Base-by-base conservation (phyloP, 2,888 invertebrate species). In the Drosophila phalerata region DNA sequence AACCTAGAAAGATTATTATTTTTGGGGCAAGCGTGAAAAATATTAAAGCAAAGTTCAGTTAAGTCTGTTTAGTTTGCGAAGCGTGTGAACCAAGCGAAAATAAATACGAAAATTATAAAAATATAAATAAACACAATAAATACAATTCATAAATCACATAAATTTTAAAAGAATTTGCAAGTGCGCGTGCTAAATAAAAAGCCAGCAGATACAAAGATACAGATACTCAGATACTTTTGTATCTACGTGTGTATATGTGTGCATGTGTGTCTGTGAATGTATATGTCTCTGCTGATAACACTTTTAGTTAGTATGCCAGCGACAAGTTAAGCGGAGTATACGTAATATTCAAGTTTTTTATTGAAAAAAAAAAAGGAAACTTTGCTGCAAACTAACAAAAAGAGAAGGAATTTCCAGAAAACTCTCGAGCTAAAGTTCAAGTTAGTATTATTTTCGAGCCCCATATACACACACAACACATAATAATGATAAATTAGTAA, bases 401-500 rank as follows among this genome's bases (percentile, higher is more conserved):
- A 28, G 5, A 6, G 8, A 51, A 65, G 56, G 61, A 66, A 69
- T 60, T 74, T 77, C 70, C 48, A 70, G 70, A 62, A 65, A 63
- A 51, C 32, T 48, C 48, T 48, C 19, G 11, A 15, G 9, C 47
- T 10, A 47, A 47, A 49, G n/a, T 43, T 10, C 30, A 55, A 53
- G 57, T 75, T 73, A 73, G 65, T 62, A 61, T 17, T 47, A 49
- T 37, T 56, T 28, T 43, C 47, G 47, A 22, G 19, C 34, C 11
- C 6, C 1, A 28, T 19, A 3, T n/a, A 25, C 25, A 25, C 25
- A 34, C n/a, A 37, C 37, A 37, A n/a, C 34, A 53, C 69, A 86
- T 77, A 73, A 85, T 73, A 66, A 49, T 75, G 84, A 88, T 79
- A 86, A 74, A 78, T 81, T 81, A 66, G 84, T 83, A 78, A 81